phyloP scores from a whole-genome alignment of 2,113 vertebrate species.

The Prochilodus magdalenae region DNA sequence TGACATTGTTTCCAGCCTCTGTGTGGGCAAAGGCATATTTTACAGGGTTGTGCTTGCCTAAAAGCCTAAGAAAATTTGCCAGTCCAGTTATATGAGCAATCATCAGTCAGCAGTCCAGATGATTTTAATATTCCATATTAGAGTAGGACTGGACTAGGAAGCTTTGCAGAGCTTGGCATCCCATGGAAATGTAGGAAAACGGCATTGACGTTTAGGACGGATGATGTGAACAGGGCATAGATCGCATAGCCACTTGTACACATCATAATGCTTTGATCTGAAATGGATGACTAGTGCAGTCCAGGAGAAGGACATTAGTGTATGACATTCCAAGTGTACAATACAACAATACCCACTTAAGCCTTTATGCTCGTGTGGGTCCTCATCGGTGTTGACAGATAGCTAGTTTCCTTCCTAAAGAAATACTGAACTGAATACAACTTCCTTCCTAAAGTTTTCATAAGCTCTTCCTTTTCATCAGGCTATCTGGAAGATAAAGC shows the following conservation, averaged over 20 bases:
- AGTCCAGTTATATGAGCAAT: conserved; percentile 25
- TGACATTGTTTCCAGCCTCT: conserved; percentile 45
- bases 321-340: too few species aligned
- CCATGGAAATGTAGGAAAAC: neutral
- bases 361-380: neutral
- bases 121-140: conserved; percentile 1
- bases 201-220: neutral
- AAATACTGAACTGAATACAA: too few species aligned
- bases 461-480: too few species aligned
- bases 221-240: neutral
- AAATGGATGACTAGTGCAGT: too few species aligned
- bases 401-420: too few species aligned
- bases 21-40: conserved; percentile 39
- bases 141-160: neutral
- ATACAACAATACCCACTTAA: too few species aligned
- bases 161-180: neutral
- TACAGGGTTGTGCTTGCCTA: conserved; percentile 10
- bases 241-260: neutral
- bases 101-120: conserved; percentile 21
- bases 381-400: neutral
- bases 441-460: too few species aligned
- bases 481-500: too few species aligned
- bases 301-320: too few species aligned
- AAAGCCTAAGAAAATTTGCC: conserved; percentile 6
- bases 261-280: too few species aligned